Evolutionary conservation across 30 jellyfish, hydroid and myxozoan genomes (phyloP).

Genomic region (Rhopilema esculentum): DNA sequence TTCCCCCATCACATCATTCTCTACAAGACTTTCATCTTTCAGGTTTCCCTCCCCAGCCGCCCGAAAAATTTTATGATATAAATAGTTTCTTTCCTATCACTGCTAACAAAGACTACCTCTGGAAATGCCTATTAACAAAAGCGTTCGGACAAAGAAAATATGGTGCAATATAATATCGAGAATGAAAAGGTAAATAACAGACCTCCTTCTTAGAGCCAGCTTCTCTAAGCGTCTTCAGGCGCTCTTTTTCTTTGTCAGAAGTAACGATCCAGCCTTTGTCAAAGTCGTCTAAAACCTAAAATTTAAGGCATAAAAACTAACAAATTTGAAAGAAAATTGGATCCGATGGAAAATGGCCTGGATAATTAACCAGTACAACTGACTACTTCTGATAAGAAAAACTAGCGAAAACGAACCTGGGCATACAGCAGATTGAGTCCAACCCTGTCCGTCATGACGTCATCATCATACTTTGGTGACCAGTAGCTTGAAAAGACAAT

Average conservation of each 20-base stretch:
- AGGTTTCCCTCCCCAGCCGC: too few species aligned
- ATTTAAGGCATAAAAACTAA: background rate
- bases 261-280: slow-evolving; percentile 92
- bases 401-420: slow-evolving; percentile 74
- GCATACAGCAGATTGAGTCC: slow-evolving; percentile 87
- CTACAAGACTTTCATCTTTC: too few species aligned
- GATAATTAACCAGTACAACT: too few species aligned
- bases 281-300: slow-evolving; percentile 78
- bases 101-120: too few species aligned
- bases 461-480: slow-evolving; percentile 90
- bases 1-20: too few species aligned
- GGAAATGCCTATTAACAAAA: too few species aligned
- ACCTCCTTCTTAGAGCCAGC: slow-evolving; percentile 94
- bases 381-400: too few species aligned
- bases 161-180: too few species aligned
- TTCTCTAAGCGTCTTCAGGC: slow-evolving; percentile 54
- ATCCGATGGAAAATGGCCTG: background rate
- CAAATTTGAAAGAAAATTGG: background rate
- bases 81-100: too few species aligned
- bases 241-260: slow-evolving; percentile 69
- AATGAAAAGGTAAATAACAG: too few species aligned
- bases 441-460: slow-evolving; percentile 77
- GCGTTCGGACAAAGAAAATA: too few species aligned
- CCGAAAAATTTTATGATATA: too few species aligned
- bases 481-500: slow-evolving; percentile 72